Base-by-base conservation (phyloP, 2,888 invertebrate species). In the Drosophila ezoana region DNA sequence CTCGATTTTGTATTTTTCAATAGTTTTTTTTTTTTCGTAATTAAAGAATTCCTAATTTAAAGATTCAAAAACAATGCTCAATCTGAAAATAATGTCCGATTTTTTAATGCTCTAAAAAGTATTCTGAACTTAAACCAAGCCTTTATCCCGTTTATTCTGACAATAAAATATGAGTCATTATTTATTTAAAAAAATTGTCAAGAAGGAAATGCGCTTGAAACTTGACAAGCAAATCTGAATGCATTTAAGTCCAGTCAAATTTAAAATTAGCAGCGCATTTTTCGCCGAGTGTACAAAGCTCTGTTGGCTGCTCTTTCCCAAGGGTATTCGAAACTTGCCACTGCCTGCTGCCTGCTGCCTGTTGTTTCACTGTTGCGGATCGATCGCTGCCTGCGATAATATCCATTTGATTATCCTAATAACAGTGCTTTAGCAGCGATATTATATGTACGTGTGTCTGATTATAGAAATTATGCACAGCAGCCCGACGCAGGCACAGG, bases 331-430 rank as follows among this genome's bases (percentile, higher is more conserved):
- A 35, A 18, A n/a, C 18, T 41, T 56, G 51, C 48, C 49, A 40
- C 56, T 37, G 65, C 35, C 64, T 33, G 58, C 28, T 41, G 56
- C 16, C 14, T 43, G 60, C 44, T 49, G 61, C 10, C 38, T 43
- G 44, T 47, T 41, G 45, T n/a, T 35, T 38, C 20, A 23, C 28
- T 40, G 33, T 47, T 68, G 43, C 54, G 28, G 65, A 66, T 68
- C 77, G 89, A 91, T 91, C 89, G 87, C 86, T 76, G 87, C 81
- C 82, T 81, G 90, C 86, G 92, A 91, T 91, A 91, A 92, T 91
- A 91, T 90, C 90, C 91, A 92, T 92, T 92, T 92, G 92, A 92
- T 92, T 92, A 92, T 90, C 90, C 89, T 92, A 92, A 92, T 92
- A 92, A 92, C 90, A 92, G 92, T 90, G 90, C 87, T 92, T 92